phyloP scores from a whole-genome alignment of 2,113 vertebrate species.

The Todiramphus saurophagus region DNA sequence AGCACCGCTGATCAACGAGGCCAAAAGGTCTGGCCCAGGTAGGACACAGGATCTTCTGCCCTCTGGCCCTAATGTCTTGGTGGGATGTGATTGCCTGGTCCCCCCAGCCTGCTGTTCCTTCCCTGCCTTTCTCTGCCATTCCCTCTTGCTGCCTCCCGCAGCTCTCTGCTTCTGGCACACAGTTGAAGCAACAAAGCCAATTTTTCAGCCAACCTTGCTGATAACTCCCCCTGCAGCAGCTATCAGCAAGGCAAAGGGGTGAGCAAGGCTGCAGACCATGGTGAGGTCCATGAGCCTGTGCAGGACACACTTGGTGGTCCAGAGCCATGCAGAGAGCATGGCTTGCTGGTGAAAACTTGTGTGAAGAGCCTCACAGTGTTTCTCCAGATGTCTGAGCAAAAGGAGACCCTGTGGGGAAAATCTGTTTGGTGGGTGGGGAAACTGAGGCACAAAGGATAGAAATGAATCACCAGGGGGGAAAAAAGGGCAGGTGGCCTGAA shows the following conservation, averaged over 20 bases:
- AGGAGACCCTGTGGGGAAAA: neutral
- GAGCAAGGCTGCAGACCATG: accelerated
- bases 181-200: neutral
- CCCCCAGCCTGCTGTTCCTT: accelerated
- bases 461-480: neutral
- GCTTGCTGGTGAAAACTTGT: neutral
- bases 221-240: neutral
- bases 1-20: accelerated
- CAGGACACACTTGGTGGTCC: neutral
- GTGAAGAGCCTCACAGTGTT: neutral
- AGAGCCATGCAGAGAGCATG: accelerated
- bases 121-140: neutral
- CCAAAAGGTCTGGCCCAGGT: neutral
- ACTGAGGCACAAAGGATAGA: neutral
- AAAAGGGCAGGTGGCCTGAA: neutral
- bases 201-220: neutral
- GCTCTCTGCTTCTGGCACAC: accelerated
- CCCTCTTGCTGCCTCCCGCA: neutral
- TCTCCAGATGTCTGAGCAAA: neutral
- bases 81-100: accelerated
- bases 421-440: neutral
- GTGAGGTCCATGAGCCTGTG: neutral
- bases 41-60: neutral
- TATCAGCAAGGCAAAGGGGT: neutral
- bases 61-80: neutral